Evolutionary conservation across 2,888 invertebrate species (phyloP), one percentile per base, ranked within the genome.

Genomic region (Blastobasis adustella): DNA sequence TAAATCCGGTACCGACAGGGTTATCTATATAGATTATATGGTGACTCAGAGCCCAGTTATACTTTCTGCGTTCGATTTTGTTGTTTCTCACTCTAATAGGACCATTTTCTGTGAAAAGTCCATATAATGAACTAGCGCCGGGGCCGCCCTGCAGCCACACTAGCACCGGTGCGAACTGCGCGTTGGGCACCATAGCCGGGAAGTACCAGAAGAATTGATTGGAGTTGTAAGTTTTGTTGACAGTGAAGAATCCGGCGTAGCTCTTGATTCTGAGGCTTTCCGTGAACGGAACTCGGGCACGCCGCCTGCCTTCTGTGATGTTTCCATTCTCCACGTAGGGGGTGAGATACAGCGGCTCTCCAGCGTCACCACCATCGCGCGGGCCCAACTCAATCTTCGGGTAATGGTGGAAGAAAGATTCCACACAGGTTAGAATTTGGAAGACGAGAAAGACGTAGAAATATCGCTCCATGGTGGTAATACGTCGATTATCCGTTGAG

Each of bases 121-220:
- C 96, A 60, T 92, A 93, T 42, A 96, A 78, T 0, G 96, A 96
- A 0, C 93, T 90, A 0, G 94, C 94, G 0, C 95, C 95, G 0
- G 96, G 96, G 0, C 96, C 96, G 5, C 96, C 96, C 79, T 96
- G 95, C 4, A 96, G 84, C 96, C 96, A 96, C 5, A 96, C 79
- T 0, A 96, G 78, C 1, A 96, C 93, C 0, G 95, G 95, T 0
- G 93, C 93, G 45, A 86, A 79, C 53, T 84, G 82, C 4, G 77
- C 79, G 42, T 81, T 73, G 0, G 84, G 79, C 4, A 76, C 59
- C 89, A 92, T 90, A 0, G 96, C 92, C 0, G 96, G 96, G 72
- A 97, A 96, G 71, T 94, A 97, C 97, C 97, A 97, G 79, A 97
- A 96, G 82, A 96, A 97, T 79, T 95, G 90, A 69, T 97, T 96